Evolutionary conservation across 2,113 vertebrate genomes (phyloP).

Genomic region (Myiagra hebetior): DNA sequence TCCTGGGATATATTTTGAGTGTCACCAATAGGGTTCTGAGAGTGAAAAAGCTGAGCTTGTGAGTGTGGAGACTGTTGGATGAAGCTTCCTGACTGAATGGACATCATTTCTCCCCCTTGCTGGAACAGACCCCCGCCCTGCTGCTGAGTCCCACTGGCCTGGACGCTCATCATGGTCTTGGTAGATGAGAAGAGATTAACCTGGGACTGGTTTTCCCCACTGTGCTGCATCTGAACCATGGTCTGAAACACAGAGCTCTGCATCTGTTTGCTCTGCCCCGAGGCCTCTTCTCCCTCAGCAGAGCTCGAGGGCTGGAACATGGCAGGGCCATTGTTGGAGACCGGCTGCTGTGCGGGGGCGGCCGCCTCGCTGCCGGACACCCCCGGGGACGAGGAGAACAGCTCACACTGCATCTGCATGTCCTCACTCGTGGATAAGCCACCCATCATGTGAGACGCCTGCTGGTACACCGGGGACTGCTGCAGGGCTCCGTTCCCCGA

Average conservation of each 20-base stretch:
- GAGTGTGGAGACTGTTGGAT: slow-evolving; percentile 89
- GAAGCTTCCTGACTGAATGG: slow-evolving; percentile 86
- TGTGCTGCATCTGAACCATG: slow-evolving; percentile 82
- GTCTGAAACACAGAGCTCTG: slow-evolving; percentile 78
- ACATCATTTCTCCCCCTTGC: slow-evolving; percentile 86
- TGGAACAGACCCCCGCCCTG: slow-evolving; percentile 87
- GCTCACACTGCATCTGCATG: slow-evolving; percentile 90
- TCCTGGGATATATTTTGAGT: slow-evolving; percentile 81
- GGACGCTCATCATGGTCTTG: slow-evolving; percentile 77
- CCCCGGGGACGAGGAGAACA: slow-evolving; percentile 80
- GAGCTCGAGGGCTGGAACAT: slow-evolving; percentile 79
- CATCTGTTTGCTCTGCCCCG: slow-evolving; percentile 76
- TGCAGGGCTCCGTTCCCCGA: slow-evolving; percentile 75
- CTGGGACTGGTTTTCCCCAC: slow-evolving; percentile 75
- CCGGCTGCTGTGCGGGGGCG: slow-evolving; percentile 77
- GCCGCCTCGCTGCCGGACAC: slow-evolving; percentile 75
- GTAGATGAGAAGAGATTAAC: slow-evolving; percentile 83
- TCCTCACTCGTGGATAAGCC: slow-evolving; percentile 70
- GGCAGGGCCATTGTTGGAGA: slow-evolving; percentile 62
- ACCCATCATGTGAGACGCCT: slow-evolving; percentile 74
- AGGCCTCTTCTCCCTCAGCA: slow-evolving; percentile 71
- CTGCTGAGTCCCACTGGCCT: slow-evolving; percentile 74
- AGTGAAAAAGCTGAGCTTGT: slow-evolving; percentile 87
- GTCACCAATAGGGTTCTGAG: slow-evolving; percentile 83
- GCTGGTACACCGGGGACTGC: slow-evolving; percentile 77